Evolutionary conservation across 2,888 invertebrate genomes (phyloP).

Genomic region (Ethmia dodecea): DNA sequence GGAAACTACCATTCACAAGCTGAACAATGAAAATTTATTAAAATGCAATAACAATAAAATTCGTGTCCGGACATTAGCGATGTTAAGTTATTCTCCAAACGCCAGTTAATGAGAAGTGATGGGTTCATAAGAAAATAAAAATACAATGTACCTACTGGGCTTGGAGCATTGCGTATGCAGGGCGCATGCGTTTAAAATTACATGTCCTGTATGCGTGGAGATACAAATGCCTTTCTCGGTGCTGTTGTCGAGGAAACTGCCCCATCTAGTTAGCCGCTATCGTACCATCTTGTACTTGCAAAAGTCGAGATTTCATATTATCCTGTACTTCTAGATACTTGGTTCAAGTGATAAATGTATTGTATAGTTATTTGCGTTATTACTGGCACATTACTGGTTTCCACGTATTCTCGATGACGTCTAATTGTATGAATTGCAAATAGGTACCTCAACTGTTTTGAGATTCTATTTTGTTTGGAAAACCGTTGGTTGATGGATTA

Average conservation of each 20-base stretch:
- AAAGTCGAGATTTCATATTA: no score
- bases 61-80: conserved; percentile 74
- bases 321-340: no score
- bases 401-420: no score
- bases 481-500: no score
- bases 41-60: conserved; percentile 77
- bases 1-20: conserved; percentile 53
- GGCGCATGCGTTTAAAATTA: conserved; percentile 58
- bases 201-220: conserved; percentile 32
- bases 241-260: conserved; percentile 38
- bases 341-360: no score
- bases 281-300: conserved; percentile 1
- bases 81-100: conserved; percentile 76
- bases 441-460: no score
- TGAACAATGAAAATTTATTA: conserved; percentile 72
- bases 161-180: conserved; percentile 60
- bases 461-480: no score
- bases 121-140: conserved; percentile 75
- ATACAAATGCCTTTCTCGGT: conserved; percentile 11
- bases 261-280: conserved; percentile 19
- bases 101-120: conserved; percentile 77
- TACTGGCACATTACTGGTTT: no score
- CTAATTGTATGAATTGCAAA: no score
- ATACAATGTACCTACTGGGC: conserved; percentile 59
- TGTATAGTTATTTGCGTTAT: no score